Base-by-base conservation (phyloP, 2,113 vertebrate genomes). In the Xenus cinereus region DNA sequence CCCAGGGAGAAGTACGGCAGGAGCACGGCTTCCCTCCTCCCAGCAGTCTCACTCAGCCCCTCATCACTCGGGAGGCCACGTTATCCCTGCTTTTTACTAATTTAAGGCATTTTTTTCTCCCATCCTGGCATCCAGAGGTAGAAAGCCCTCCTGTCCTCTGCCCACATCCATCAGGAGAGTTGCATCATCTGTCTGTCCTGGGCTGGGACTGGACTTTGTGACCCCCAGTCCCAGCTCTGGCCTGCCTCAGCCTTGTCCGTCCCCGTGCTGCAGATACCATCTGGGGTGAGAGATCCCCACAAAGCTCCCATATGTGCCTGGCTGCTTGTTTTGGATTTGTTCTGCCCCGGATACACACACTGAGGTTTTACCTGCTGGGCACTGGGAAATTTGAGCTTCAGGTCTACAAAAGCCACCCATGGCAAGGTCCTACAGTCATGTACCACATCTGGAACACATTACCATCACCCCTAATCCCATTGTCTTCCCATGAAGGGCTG, bases 191-290 rank as follows among this genome's bases (percentile, higher is more conserved):
- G 28, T 84, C 48, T 62, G 27, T 41, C 35, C 71, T 6, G 3
- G 18, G 35, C 45, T 72, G 51, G 0, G 2, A n/a, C 54, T 67
- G n/a, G 46, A 54, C 15, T 71, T 57, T 39, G 56, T 91, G 48
- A 22, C 11, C 21, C 21, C 6, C 4, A 32, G 57, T 48, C 39
- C 45, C 62, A 89, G 39, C 60, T 60, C 51, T 75, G 39, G 12
- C 19, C 39, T 66, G 41, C 81, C 26, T 71, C 57, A 60, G 33
- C 59, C 13, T 63, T 68, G 30, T 54, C 14, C 2, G 2, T 4
- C 8, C 50, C 1, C 0, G 4, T 82, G 78, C 62, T 63, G 22
- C 1, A 0, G 46, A 13, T 64, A 26, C n/a, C 72, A 75, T 28
- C 53, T 85, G 74, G 48, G 33, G 27, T 82, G 48, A 89, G n/a